Evolutionary conservation across 2,113 vertebrate species (phyloP).

Genomic region (Phalacrocorax aristotelis): DNA sequence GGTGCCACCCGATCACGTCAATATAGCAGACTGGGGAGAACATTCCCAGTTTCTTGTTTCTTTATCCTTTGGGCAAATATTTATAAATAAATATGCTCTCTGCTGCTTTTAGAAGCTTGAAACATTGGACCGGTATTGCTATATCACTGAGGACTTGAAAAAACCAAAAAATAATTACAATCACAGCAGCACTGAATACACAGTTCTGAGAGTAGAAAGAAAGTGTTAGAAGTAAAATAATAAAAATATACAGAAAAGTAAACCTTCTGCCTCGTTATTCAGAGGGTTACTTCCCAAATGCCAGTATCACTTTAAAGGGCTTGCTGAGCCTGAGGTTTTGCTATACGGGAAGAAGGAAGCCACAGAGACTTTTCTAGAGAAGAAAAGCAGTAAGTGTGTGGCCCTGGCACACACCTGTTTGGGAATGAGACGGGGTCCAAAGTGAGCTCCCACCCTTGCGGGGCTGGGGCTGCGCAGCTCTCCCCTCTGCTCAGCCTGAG

Average conservation of each 20-base stretch:
- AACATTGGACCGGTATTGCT: neutral
- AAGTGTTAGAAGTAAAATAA: neutral
- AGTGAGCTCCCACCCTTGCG: neutral
- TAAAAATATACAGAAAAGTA: neutral
- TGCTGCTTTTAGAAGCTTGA: neutral
- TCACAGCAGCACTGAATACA: neutral
- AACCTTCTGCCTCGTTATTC: neutral
- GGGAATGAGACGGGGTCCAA: neutral
- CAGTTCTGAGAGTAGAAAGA: neutral
- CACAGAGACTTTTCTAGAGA: neutral
- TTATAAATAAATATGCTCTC: neutral
- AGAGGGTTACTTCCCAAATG: neutral
- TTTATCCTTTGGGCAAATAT: neutral
- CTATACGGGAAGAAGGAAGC: neutral
- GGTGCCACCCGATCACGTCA: neutral
- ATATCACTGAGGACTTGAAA: neutral
- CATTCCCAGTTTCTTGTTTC: neutral
- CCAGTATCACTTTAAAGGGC: neutral
- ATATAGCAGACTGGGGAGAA: neutral
- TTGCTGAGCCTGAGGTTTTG: neutral
- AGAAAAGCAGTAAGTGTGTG: rapidly evolving
- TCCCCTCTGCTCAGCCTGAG: neutral
- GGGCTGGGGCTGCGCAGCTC: neutral
- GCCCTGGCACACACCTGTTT: neutral
- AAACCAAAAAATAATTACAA: neutral